phyloP scores from a whole-genome alignment of 2,888 invertebrate genomes.

The Congeria kusceri region DNA sequence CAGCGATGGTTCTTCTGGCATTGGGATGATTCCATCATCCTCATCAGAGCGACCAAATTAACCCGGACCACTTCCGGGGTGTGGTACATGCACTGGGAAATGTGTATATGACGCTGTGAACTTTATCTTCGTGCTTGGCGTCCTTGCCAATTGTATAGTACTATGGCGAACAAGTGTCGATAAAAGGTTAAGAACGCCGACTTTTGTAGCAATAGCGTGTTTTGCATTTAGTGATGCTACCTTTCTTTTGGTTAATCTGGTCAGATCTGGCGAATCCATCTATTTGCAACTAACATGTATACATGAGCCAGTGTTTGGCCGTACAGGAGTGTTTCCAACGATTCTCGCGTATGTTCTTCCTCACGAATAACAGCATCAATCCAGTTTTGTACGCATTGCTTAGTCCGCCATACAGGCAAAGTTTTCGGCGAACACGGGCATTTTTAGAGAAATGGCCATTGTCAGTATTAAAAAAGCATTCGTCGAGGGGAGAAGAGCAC shows the following conservation, averaged over 20 bases:
- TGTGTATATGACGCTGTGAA: constrained; percentile 1
- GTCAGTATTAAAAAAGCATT: too few relatives aligned
- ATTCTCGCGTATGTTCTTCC: too few relatives aligned
- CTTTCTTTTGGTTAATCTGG: background rate
- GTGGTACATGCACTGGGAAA: background rate
- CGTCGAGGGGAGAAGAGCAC: too few relatives aligned
- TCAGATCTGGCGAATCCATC: background rate
- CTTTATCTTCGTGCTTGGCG: background rate
- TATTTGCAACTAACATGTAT: background rate
- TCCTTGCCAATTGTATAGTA: background rate
- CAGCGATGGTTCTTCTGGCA: too few relatives aligned
- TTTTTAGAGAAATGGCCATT: too few relatives aligned
- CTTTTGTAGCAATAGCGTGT: background rate
- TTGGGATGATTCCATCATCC: too few relatives aligned
- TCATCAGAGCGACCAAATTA: too few relatives aligned
- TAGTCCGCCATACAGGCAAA: too few relatives aligned
- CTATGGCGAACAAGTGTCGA: background rate
- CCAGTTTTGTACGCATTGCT: too few relatives aligned
- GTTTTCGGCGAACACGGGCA: too few relatives aligned
- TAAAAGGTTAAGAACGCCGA: background rate
- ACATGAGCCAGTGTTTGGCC: background rate
- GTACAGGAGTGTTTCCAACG: background rate
- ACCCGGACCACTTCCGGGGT: too few relatives aligned
- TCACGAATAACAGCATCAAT: too few relatives aligned
- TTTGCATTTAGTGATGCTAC: background rate